Evolutionary conservation across 2,797 vertebrate species (phyloP).

Genomic region (Hylomyscus alleni): DNA sequence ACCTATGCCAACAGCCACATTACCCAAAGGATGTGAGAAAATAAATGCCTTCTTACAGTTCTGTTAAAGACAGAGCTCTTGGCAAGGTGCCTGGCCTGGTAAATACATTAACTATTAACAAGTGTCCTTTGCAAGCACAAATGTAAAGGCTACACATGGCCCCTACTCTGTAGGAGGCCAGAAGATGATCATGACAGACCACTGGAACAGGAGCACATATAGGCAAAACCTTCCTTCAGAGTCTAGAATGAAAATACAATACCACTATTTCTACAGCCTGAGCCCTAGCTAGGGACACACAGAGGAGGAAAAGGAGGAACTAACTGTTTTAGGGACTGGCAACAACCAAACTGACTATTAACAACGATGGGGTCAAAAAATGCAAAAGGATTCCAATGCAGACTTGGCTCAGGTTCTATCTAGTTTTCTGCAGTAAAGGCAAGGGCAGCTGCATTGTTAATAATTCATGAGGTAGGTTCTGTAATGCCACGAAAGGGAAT

Average conservation of each 20-base stretch:
- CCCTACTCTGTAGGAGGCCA: not conserved
- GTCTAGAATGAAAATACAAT: not conserved
- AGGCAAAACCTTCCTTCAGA: slow-evolving; percentile 1
- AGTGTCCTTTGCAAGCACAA: not conserved
- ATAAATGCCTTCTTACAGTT: not conserved
- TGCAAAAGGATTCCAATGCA: slow-evolving; percentile 82
- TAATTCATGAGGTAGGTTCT: slow-evolving; percentile 87
- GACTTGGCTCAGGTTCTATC: slow-evolving; percentile 85
- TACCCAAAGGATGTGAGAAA: not conserved
- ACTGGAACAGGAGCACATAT: not conserved
- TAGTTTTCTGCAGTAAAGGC: slow-evolving; percentile 87
- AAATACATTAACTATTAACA: not conserved
- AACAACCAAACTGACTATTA: slow-evolving; percentile 73
- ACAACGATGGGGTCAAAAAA: slow-evolving; percentile 82
- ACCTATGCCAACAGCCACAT: not conserved
- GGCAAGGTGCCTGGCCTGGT: not conserved
- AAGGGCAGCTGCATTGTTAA: slow-evolving; percentile 88
- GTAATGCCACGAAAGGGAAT: slow-evolving; percentile 81
- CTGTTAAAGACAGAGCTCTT: not conserved
- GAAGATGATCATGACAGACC: not conserved
- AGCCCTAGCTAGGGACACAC: slow-evolving; percentile 44
- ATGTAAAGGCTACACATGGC: fast-evolving
- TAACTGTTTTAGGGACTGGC: slow-evolving; percentile 64
- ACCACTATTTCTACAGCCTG: not conserved
- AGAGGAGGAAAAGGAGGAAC: slow-evolving; percentile 43